phyloP scores from a whole-genome alignment of 2,113 vertebrate genomes.

The Myrmecobius fasciatus region DNA sequence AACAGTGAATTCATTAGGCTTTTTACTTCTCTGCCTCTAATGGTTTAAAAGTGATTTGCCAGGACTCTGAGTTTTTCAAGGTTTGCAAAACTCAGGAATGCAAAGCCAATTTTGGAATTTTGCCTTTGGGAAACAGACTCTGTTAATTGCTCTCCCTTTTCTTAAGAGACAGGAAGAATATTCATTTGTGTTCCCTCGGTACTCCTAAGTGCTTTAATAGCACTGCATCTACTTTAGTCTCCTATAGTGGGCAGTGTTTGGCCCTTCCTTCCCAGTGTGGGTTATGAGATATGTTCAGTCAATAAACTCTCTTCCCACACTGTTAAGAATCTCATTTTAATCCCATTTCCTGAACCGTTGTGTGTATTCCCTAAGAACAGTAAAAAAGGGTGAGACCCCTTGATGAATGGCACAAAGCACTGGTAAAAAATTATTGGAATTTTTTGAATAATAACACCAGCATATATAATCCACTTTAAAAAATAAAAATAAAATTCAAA shows the following conservation, averaged over 20 bases:
- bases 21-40: constrained; percentile 24
- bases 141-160: constrained; percentile 30
- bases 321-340: not conserved
- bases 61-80: not conserved
- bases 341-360: not conserved
- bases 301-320: not conserved
- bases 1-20: constrained; percentile 12
- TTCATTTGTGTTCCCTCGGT: not conserved
- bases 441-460: not conserved
- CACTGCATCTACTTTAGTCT: not conserved
- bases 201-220: not conserved
- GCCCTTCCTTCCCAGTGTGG: not conserved
- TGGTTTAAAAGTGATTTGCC: constrained; percentile 45
- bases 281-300: not conserved
- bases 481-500: not conserved
- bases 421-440: not conserved
- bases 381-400: not conserved
- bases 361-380: not conserved
- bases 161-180: constrained; percentile 15
- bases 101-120: constrained; percentile 29
- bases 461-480: not conserved
- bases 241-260: not conserved
- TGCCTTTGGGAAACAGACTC: not conserved
- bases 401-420: not conserved
- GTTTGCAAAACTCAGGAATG: constrained; percentile 34